Conservation (phyloP, 2,113 vertebrate species). For the Chrysemys picta region DNA sequence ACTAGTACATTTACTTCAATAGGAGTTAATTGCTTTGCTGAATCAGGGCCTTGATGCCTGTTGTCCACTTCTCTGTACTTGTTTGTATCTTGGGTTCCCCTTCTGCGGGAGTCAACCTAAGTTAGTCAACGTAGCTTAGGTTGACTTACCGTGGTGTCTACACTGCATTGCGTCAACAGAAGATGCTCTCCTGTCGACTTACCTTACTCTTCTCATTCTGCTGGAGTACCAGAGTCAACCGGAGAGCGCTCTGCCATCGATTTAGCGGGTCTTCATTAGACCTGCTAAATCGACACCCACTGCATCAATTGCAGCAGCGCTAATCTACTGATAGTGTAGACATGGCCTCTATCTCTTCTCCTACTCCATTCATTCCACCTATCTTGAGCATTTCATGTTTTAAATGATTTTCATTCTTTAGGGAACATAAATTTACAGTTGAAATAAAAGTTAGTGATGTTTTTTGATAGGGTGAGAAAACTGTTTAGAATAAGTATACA, state of each 20-base stretch:
- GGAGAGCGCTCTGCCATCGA: too few species aligned
- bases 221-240: too few species aligned
- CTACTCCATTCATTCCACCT: neutral
- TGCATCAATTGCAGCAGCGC: too few species aligned
- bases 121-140: too few species aligned
- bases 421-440: neutral
- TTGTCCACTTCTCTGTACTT: neutral
- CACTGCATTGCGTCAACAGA: too few species aligned
- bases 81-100: neutral
- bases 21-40: neutral
- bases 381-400: neutral
- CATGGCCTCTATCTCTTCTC: neutral
- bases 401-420: neutral
- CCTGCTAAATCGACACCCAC: too few species aligned
- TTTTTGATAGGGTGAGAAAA: neutral
- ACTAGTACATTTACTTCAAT: neutral
- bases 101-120: neutral
- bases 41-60: neutral
- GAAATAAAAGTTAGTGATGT: neutral
- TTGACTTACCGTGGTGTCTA: too few species aligned
- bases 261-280: too few species aligned
- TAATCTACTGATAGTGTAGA: too few species aligned
- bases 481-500: neutral
- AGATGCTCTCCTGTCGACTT: too few species aligned
- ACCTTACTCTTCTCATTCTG: too few species aligned